Evolutionary conservation across 2,888 invertebrate genomes (phyloP).

Genomic region (Encarsia formosa): DNA sequence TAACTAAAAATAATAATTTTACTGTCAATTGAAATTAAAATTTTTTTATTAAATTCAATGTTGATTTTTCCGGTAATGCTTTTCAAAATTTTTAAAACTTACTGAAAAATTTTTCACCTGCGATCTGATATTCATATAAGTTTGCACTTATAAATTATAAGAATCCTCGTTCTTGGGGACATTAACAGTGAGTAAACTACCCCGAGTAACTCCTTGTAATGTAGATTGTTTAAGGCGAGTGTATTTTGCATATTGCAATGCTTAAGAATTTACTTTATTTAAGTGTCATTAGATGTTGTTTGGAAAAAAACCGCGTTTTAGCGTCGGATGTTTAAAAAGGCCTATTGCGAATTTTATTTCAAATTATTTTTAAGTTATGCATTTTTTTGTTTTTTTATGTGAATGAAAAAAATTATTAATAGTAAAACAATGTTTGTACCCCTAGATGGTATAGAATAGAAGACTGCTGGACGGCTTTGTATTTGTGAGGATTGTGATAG

Average conservation of each 20-base stretch:
- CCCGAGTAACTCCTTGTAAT: conserved; percentile 25
- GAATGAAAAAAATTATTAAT: conserved; percentile 16
- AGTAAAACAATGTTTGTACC: conserved; percentile 23
- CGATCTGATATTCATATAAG: no score
- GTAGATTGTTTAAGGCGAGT: conserved; percentile 25
- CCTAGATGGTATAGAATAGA: conserved; percentile 31
- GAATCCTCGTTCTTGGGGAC: no score
- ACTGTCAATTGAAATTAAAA: no score
- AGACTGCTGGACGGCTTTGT: conserved; percentile 34
- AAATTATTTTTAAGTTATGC: conserved; percentile 14
- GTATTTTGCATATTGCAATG: conserved; percentile 30
- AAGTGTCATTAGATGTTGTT: conserved; percentile 17
- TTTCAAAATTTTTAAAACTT: no score
- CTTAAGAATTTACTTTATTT: conserved; percentile 19
- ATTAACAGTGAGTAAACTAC: no score
- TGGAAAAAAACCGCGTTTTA: conserved; percentile 23
- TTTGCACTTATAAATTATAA: no score
- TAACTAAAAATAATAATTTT: conserved; percentile 13
- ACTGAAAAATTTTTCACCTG: no score
- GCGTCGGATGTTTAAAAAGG: conserved; percentile 19
- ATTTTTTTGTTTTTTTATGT: conserved; percentile 26
- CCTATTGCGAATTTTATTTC: conserved; percentile 18
- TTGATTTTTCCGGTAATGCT: conserved; percentile 7
- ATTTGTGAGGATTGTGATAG: conserved; percentile 33
- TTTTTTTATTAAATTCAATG: conserved; percentile 13